These are phyloP conservation scores for Margaritifera margaritifera DNA, from an alignment of 2,888 invertebrate species.

Conservation along the genomic window DNA sequence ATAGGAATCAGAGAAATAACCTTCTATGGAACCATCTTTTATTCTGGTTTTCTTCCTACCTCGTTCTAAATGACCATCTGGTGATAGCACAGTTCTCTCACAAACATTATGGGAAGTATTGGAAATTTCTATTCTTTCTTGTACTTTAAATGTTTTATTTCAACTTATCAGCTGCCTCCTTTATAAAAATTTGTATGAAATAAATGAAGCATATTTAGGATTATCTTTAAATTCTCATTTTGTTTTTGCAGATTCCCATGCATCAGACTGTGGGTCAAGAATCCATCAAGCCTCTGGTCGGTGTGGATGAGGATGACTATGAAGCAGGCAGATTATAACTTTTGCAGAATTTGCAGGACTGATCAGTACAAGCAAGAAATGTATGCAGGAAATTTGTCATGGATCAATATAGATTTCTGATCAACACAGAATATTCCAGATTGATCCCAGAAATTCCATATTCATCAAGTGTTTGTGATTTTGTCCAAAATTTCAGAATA, in stretches of 20 bases:
- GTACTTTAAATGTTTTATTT: neutral
- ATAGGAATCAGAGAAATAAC: too few species aligned
- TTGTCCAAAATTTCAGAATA: too few species aligned
- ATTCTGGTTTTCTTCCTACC: too few species aligned
- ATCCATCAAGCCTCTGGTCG: constrained; percentile 65
- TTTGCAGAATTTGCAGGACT: constrained; percentile 53
- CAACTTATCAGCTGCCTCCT: too few species aligned
- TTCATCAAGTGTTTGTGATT: too few species aligned
- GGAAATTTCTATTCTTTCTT: neutral
- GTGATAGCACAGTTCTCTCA: too few species aligned
- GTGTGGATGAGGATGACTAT: constrained; percentile 69
- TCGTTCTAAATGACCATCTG: too few species aligned
- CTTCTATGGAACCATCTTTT: too few species aligned
- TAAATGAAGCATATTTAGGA: neutral
- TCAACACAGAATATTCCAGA: too few species aligned
- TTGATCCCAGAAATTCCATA: too few species aligned
- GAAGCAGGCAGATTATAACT: constrained; percentile 60
- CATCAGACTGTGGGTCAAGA: constrained; percentile 68
- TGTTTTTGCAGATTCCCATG: constrained; percentile 58
- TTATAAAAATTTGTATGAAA: neutral
- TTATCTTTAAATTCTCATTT: neutral
- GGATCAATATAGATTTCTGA: too few species aligned
- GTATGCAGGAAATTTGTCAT: neutral
- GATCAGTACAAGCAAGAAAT: constrained; percentile 5
- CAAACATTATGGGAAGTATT: too few species aligned